Conservation (phyloP, 2,888 invertebrate species). For the Drosophila vallismaia region DNA sequence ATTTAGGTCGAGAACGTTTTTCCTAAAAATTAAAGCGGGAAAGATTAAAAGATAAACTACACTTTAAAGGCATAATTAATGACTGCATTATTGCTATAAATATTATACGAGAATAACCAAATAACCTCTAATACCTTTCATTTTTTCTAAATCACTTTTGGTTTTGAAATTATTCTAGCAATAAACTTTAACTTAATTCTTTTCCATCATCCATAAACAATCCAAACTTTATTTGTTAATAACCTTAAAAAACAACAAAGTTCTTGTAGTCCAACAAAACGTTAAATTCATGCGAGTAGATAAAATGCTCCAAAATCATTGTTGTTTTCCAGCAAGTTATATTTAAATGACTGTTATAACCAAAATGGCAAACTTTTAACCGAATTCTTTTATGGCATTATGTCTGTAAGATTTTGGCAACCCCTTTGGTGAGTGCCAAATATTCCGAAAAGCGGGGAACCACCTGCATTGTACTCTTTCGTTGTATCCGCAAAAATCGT, state of each 20-base stretch:
- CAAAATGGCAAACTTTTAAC: background rate
- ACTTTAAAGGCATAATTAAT: background rate
- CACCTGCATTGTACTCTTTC: conserved; percentile 40
- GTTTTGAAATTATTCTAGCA: background rate
- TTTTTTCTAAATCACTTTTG: too few relatives aligned
- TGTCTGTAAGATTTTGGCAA: background rate
- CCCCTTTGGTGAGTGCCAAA: too few relatives aligned
- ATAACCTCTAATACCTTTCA: too few relatives aligned
- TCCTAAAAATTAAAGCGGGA: background rate
- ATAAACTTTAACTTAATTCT: background rate
- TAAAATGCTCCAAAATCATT: too few relatives aligned
- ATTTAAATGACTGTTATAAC: background rate
- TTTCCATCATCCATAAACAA: background rate
- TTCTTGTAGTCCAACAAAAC: too few relatives aligned
- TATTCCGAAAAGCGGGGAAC: conserved; percentile 1
- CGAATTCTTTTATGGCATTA: background rate
- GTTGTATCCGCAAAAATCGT: conserved; percentile 60
- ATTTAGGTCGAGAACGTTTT: background rate
- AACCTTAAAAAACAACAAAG: too few relatives aligned
- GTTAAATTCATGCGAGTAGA: too few relatives aligned
- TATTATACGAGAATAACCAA: too few relatives aligned
- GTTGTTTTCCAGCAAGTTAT: too few relatives aligned
- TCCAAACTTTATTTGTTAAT: background rate
- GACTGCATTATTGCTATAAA: too few relatives aligned
- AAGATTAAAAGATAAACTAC: background rate